These are phyloP conservation scores for Dichetophora obliterata DNA, from an alignment of 2,888 invertebrate genomes.

Conservation along the genomic window DNA sequence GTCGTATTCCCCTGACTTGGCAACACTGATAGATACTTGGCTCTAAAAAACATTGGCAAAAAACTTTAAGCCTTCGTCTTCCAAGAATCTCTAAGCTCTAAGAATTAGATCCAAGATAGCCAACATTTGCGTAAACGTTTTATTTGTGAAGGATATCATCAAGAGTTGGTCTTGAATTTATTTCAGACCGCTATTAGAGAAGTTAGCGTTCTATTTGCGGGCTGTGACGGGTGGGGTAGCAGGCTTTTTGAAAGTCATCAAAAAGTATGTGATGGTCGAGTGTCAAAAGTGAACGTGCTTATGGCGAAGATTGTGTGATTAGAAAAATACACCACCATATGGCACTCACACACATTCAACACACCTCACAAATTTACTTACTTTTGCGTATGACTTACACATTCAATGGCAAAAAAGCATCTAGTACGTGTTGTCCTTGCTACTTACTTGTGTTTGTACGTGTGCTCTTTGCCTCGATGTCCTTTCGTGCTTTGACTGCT, in stretches of 20 bases:
- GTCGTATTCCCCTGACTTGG: too few relatives aligned
- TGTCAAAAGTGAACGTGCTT: conserved; percentile 5
- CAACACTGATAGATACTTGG: too few relatives aligned
- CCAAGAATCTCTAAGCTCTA: too few relatives aligned
- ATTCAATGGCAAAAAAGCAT: background rate
- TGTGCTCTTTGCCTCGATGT: background rate
- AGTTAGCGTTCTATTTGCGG: background rate
- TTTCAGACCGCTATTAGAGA: background rate
- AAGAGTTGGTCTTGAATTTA: conserved; percentile 8
- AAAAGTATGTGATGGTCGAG: conserved; percentile 28
- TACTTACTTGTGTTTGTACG: background rate
- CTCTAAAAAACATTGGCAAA: too few relatives aligned
- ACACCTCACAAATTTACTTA: background rate
- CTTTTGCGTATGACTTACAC: background rate
- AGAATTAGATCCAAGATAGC: too few relatives aligned
- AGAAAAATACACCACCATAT: background rate
- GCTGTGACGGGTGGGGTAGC: background rate
- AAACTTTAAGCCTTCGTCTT: too few relatives aligned
- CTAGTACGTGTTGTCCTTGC: background rate
- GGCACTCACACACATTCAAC: background rate
- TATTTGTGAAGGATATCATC: conserved; percentile 12
- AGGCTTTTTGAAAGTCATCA: conserved; percentile 20
- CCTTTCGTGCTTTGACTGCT: background rate
- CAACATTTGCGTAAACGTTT: background rate
- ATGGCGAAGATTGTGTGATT: background rate